Evolutionary conservation across 2,797 vertebrate genomes (phyloP), one percentile per base, ranked within the genome.

Genomic region (Scleropages formosus): DNA sequence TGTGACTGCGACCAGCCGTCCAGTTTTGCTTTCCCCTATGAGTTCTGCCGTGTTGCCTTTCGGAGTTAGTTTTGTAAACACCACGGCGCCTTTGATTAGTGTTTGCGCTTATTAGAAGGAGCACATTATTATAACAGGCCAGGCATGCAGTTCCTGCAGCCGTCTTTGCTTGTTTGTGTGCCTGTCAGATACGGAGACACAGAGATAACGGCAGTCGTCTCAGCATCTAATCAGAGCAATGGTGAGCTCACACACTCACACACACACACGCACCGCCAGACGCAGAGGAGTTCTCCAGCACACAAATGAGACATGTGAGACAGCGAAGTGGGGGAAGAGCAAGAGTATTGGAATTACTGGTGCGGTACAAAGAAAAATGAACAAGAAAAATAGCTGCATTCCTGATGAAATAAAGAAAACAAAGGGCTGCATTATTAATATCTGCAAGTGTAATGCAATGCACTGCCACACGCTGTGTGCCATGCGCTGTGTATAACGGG

Each of bases 181-280:
- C 69, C 73, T 62, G 64, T 62, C n/a, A 65, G 53, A 39, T 8
- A 69, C 44, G 53, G 62, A 51, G 69, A 44, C 60, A 11, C 71
- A 76, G 72, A 65, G 24, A 68, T 56, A 46, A n/a, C n/a, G n/a
- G n/a, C n/a, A n/a, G n/a, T n/a, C n/a, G n/a, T n/a, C n/a, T n/a
- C n/a, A n/a, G n/a, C n/a, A n/a, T n/a, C n/a, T n/a, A n/a, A n/a
- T n/a, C n/a, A n/a, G n/a, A n/a, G n/a, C n/a, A n/a, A n/a, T n/a
- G n/a, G n/a, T n/a, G n/a, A n/a, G n/a, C 63, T 73, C 63, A 51
- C 24, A 49, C 58, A 66, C 39, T 24, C 63, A 62, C 78, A 61
- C 46, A 56, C 39, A 76, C 24, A 74, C 77, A 80, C 53, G 27
- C 78, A 78, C 82, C 76, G 79, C 79, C 75, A 78, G 80, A 81